These are phyloP conservation scores for Cheilosia pagana DNA, from an alignment of 2,888 invertebrate species.

Conservation along the genomic window DNA sequence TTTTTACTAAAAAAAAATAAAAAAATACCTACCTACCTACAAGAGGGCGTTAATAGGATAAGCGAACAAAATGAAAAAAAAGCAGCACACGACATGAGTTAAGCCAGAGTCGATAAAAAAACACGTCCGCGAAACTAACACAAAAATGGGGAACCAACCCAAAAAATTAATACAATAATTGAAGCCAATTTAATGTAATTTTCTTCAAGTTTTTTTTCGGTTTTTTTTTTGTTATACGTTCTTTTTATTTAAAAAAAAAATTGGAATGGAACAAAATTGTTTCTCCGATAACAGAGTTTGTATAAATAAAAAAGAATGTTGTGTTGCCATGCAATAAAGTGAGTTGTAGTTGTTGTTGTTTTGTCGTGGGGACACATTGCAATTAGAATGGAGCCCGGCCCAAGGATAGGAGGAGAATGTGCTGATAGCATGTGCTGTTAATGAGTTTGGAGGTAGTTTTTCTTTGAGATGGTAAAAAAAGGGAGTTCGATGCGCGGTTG, in stretches of 20 bases:
- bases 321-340: conserved; percentile 71
- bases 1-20: background rate
- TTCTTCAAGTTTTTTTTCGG: conserved; percentile 79
- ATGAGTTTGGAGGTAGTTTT: conserved; percentile 62
- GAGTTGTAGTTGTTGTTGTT: conserved; percentile 29
- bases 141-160: conserved; percentile 81
- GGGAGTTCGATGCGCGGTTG: background rate
- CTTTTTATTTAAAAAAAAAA: conserved; percentile 67
- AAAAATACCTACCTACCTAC: conserved; percentile 1
- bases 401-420: background rate
- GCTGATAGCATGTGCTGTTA: conserved; percentile 69
- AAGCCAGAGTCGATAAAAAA: conserved; percentile 5
- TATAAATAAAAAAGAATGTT: conserved; percentile 47
- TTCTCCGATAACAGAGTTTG: conserved; percentile 56
- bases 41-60: conserved; percentile 74
- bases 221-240: conserved; percentile 79
- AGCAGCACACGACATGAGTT: conserved; percentile 66
- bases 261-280: conserved; percentile 2
- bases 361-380: conserved; percentile 56
- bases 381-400: conserved; percentile 54
- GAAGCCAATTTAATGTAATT: conserved; percentile 83
- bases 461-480: conserved; percentile 1
- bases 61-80: conserved; percentile 53
- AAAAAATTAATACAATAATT: conserved; percentile 83
- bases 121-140: conserved; percentile 13